Base-by-base conservation (phyloP, 1,140 invertebrate species). In the Caenorhabditis inopinata region DNA sequence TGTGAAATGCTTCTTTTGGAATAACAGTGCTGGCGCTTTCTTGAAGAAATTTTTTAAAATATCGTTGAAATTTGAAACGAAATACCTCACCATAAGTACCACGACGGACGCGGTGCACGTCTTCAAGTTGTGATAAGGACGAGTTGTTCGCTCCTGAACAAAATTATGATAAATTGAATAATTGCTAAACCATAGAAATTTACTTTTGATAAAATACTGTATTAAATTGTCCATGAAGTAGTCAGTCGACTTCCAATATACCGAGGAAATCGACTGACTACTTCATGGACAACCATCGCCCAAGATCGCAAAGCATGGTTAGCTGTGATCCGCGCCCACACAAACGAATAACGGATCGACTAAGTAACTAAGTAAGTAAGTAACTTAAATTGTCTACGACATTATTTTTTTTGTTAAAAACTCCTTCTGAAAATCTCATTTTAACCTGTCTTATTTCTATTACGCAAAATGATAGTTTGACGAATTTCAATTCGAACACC, bases 381-480 rank as follows among this genome's bases (percentile, higher is more conserved):
- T n/a, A n/a, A n/a, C n/a, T n/a, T n/a, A n/a, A n/a, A n/a, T n/a
- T n/a, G n/a, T n/a, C n/a, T n/a, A n/a, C n/a, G n/a, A n/a, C 0
- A n/a, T 48, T 14, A 18, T 7, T 18, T 48, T 48, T 48, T 3
- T 11, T 48, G 47, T 48, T 1, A 9, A 27, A 2, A n/a, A n/a
- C 23, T 27, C 25, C 21, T 53, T 21, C 7, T 53, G 1, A 53
- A 53, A 53, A 25, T 58, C 51, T 12, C 27, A 32, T 9, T 23
- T 58, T 58, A 68, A 68, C 58, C 58, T 68, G 58, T 68, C 58
- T 68, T 68, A 68, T 68, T 68, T 68, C 58, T 68, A 68, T 68
- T 68, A 42, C 58, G 58, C 58, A 68, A 68, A 68, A 68, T 68
- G 32, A 68, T 68, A 68, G 58, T 68, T 68, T 68, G 58, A 68